These are phyloP conservation scores for Drosophila watanabei DNA, from an alignment of 1,140 invertebrate genomes.

Conservation along the genomic window DNA sequence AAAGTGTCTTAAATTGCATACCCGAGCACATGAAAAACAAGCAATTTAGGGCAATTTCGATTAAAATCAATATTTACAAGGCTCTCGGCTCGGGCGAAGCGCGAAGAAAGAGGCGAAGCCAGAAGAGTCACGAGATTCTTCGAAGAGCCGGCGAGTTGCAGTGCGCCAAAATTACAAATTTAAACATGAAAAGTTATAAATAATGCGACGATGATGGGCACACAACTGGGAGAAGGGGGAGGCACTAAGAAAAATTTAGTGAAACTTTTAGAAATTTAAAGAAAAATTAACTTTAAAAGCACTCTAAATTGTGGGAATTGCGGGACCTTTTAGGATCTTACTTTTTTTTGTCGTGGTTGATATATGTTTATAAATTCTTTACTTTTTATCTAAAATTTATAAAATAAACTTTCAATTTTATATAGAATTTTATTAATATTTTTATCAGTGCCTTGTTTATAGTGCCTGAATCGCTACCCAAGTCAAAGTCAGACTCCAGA, in stretches of 20 bases:
- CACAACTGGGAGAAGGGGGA: conserved; percentile 16
- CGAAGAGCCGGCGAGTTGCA: conserved; percentile 11
- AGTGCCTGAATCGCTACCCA: conserved; percentile 5
- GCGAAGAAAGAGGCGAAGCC: not conserved
- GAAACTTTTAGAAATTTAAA: not conserved
- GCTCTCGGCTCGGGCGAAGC: conserved; percentile 19
- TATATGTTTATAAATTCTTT: not conserved
- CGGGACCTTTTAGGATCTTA: too few relatives aligned
- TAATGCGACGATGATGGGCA: conserved; percentile 67
- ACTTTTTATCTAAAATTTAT: not conserved
- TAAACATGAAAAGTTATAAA: conserved; percentile 84
- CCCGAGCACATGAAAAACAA: conserved; percentile 57
- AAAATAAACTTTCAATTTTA: not conserved
- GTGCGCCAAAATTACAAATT: conserved; percentile 80
- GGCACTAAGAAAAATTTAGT: not conserved
- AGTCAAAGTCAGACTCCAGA: conserved; percentile 25
- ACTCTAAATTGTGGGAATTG: not conserved
- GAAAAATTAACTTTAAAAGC: not conserved
- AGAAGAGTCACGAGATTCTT: conserved; percentile 30
- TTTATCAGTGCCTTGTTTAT: conserved; percentile 1
- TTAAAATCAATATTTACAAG: conserved; percentile 83
- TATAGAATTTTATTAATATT: not conserved
- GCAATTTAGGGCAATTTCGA: conserved; percentile 82
- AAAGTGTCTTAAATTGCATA: conserved; percentile 75
- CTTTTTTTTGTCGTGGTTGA: too few relatives aligned